These are phyloP conservation scores for Enteromius argenteus DNA, from an alignment of 2,797 vertebrate genomes.

Conservation along the genomic window DNA sequence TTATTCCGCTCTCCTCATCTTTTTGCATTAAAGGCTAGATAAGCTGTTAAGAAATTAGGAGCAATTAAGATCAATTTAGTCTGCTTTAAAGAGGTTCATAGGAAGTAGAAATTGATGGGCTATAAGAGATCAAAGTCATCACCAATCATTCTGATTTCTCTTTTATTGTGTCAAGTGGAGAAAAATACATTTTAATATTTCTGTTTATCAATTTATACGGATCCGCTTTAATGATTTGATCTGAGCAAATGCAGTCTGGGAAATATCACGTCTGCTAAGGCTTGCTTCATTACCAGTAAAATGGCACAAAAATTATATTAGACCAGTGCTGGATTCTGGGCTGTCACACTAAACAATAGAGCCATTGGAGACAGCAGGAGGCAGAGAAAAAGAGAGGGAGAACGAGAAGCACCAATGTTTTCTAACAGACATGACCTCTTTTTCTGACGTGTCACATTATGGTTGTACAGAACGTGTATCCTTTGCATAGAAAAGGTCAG, in stretches of 20 bases:
- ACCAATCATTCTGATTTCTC: conserved; percentile 48
- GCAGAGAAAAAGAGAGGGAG: conserved; percentile 26
- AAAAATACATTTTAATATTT: conserved; percentile 53
- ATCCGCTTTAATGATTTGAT: conserved; percentile 37
- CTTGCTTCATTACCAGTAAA: conserved; percentile 29
- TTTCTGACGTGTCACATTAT: conserved; percentile 80
- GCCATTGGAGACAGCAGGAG: conserved; percentile 57
- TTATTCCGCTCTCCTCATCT: neutral
- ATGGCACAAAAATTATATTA: neutral
- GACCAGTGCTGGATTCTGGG: conserved; percentile 3
- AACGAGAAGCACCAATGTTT: conserved; percentile 67
- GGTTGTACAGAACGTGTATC: conserved; percentile 75
- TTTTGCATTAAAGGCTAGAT: conserved; percentile 41
- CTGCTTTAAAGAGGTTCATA: conserved; percentile 40
- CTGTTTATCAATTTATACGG: conserved; percentile 32
- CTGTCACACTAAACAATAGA: conserved; percentile 72
- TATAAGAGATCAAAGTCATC: conserved; percentile 52
- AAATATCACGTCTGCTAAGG: neutral
- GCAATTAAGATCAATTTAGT: conserved; percentile 58
- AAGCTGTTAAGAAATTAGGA: conserved; percentile 52
- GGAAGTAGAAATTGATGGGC: conserved; percentile 33
- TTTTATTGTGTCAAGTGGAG: conserved; percentile 54
- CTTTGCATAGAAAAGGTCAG: conserved; percentile 86
- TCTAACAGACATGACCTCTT: conserved; percentile 78
- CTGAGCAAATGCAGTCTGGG: conserved; percentile 18